These are phyloP conservation scores for Trypoxylus dichotomus DNA, from an alignment of 1,140 invertebrate genomes.

Conservation along the genomic window DNA sequence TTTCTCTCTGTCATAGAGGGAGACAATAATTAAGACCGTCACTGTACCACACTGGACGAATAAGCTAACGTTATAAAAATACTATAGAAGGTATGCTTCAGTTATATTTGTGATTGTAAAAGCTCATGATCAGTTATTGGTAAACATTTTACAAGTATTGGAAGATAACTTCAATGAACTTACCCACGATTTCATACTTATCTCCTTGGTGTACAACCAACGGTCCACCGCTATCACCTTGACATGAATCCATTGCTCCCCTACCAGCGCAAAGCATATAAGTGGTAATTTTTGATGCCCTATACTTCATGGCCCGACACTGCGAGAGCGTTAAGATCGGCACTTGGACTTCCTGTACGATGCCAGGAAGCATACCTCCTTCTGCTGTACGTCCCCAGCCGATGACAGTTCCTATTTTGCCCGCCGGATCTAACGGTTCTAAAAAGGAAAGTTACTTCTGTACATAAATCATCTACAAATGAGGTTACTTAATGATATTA, in stretches of 20 bases:
- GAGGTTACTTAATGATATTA: slow-evolving; percentile 48
- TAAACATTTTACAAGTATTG: too few species aligned
- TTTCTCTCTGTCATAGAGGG: too few species aligned
- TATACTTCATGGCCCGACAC: slow-evolving; percentile 80
- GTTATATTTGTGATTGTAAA: too few species aligned
- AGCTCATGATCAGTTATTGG: too few species aligned
- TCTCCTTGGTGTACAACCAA: slow-evolving; percentile 71
- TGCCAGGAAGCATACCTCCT: slow-evolving; percentile 75
- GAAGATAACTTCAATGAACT: slow-evolving; percentile 37
- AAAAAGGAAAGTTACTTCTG: background rate
- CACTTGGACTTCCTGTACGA: slow-evolving; percentile 81
- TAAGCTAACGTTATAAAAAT: too few species aligned
- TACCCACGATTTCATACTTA: slow-evolving; percentile 75
- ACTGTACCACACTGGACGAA: too few species aligned
- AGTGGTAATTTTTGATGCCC: slow-evolving; percentile 74
- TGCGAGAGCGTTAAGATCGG: slow-evolving; percentile 77
- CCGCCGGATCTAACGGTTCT: slow-evolving; percentile 63
- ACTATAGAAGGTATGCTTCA: too few species aligned
- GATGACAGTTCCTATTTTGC: slow-evolving; percentile 72
- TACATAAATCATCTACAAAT: background rate
- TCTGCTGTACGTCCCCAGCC: slow-evolving; percentile 84
- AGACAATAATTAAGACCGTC: too few species aligned
- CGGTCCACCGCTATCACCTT: slow-evolving; percentile 83
- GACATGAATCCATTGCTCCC: slow-evolving; percentile 80
- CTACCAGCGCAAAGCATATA: slow-evolving; percentile 81